Conservation (phyloP, 2,113 vertebrate genomes). For the Bos indicus region DNA sequence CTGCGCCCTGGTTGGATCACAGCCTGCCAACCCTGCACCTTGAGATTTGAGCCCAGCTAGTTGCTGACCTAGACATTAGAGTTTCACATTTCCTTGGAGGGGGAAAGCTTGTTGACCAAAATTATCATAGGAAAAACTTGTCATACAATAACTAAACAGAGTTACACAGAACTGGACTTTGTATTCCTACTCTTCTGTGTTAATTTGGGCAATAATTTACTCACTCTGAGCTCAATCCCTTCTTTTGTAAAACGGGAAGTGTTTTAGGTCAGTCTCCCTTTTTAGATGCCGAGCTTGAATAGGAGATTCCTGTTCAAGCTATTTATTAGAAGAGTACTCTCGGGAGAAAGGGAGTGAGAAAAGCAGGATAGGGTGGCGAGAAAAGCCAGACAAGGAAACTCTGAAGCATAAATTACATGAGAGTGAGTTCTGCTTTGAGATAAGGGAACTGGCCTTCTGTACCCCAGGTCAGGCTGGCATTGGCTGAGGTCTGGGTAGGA, state of each 20-base stretch:
- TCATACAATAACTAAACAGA: background rate
- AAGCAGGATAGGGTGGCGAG: background rate
- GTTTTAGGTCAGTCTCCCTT: background rate
- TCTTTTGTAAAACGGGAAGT: background rate
- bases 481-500: background rate
- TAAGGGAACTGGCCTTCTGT: background rate
- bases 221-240: background rate
- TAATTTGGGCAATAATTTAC: background rate
- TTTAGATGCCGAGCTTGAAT: background rate
- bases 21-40: background rate
- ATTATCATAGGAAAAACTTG: background rate
- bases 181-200: background rate
- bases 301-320: background rate
- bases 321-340: background rate
- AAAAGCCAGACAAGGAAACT: background rate
- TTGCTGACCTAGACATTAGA: background rate
- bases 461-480: background rate
- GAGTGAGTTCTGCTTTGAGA: background rate
- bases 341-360: background rate
- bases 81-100: background rate
- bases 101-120: background rate
- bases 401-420: background rate
- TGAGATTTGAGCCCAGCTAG: background rate
- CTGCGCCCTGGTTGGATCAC: too few species aligned
- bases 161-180: background rate